Conservation (phyloP, 1,140 invertebrate genomes). For the Elymnias hypermnestra region DNA sequence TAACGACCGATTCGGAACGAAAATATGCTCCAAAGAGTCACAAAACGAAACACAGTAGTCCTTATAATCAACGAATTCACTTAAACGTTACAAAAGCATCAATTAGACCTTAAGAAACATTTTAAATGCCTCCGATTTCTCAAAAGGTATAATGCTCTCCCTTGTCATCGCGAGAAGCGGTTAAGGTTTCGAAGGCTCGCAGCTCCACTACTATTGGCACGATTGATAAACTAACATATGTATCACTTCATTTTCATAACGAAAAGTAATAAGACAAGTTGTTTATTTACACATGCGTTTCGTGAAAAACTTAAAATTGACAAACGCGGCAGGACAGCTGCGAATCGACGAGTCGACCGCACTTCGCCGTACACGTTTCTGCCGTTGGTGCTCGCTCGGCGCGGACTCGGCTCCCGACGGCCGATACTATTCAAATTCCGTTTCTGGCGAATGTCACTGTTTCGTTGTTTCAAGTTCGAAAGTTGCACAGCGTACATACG, state of each 20-base stretch:
- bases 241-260: slow-evolving; percentile 67
- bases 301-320: slow-evolving; percentile 61
- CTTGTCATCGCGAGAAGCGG: slow-evolving; percentile 74
- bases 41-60: slow-evolving; percentile 65
- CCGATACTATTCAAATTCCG: slow-evolving; percentile 58
- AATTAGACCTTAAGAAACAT: slow-evolving; percentile 71
- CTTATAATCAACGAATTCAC: slow-evolving; percentile 67
- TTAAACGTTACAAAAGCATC: slow-evolving; percentile 57
- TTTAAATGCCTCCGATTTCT: slow-evolving; percentile 73
- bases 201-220: slow-evolving; percentile 55
- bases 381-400: slow-evolving; percentile 34
- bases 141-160: slow-evolving; percentile 73
- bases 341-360: slow-evolving; percentile 72
- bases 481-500: slow-evolving; percentile 45
- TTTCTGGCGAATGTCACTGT: slow-evolving; percentile 51
- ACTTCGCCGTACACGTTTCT: slow-evolving; percentile 74
- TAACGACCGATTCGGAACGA: slow-evolving; percentile 54
- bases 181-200: slow-evolving; percentile 52
- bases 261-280: slow-evolving; percentile 64
- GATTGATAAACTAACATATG: slow-evolving; percentile 63
- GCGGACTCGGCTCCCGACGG: slow-evolving; percentile 23
- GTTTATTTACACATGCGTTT: slow-evolving; percentile 72
- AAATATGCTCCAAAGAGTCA: slow-evolving; percentile 55
- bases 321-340: slow-evolving; percentile 65
- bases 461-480: slow-evolving; percentile 60